Base-by-base conservation (phyloP, 2,888 invertebrate genomes). In the Agrilus cyanescens region DNA sequence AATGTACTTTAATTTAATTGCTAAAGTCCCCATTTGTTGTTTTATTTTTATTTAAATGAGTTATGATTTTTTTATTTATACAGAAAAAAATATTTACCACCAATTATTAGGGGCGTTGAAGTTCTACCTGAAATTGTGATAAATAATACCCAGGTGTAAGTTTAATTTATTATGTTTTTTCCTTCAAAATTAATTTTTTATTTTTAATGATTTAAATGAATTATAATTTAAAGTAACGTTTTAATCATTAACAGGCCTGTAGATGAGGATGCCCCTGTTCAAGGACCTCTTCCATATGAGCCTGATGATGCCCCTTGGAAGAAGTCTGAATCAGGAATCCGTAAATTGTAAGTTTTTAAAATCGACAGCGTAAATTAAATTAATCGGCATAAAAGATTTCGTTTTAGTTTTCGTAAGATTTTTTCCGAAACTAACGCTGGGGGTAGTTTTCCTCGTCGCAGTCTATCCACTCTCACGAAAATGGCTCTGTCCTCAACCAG, bases 241-340 rank as follows among this genome's bases (percentile, higher is more conserved):
- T 15, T 2, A 25, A 36, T 33, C 29, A 34, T 42, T 51, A 50
- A 25, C 57, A 63, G 74, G 56, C 71, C 72, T 32, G 61, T 56
- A 35, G 82, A 83, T 34, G 85, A 85, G 50, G 93, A 93, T 58
- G 80, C 86, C 12, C 89, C 93, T 2, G 96, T 97, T 1, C 94
- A 97, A 66, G 97, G 97, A 4, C 97, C 97, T 1, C 73, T 97
- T 55, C 96, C 96, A 18, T 85, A 83, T 41, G 97, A 97, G 66
- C 97, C 97, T 0, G 91, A 93, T 58, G 96, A 97, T 70, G 96
- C 96, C 45, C 94, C 94, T 0, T 93, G 91, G 86, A 89, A 89
- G 65, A 80, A 76, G 58, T 73, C 80, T 30, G 85, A 89, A 68
- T 88, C 89, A 49, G 89, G 90, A 34, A 89, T 90, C 58, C 76